phyloP scores from a whole-genome alignment of 1,140 invertebrate genomes.

The Conopomorpha cramerella region DNA sequence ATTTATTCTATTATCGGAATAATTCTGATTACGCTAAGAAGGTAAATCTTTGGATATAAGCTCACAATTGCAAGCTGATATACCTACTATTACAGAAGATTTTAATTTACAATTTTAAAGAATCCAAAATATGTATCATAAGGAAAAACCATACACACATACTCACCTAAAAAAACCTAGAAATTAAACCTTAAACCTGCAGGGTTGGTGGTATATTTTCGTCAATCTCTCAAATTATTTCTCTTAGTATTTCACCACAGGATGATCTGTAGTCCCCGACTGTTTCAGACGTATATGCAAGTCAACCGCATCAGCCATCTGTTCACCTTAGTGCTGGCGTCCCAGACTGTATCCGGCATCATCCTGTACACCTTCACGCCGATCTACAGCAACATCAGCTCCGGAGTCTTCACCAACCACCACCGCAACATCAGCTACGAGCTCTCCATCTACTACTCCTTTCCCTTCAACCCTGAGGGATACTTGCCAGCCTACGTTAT shows the following conservation, averaged over 20 bases:
- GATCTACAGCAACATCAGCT: slow-evolving; percentile 9
- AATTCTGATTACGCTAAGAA: slow-evolving; percentile 11
- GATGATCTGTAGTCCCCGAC: too few species aligned
- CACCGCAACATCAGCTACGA: slow-evolving; percentile 9
- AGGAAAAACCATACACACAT: too few species aligned
- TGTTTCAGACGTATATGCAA: slow-evolving; percentile 10
- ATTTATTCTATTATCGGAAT: slow-evolving; percentile 14
- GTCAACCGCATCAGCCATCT: slow-evolving; percentile 15
- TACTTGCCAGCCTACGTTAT: slow-evolving; percentile 7
- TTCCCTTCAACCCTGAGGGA: slow-evolving; percentile 13
- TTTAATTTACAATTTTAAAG: too few species aligned
- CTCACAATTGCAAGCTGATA: slow-evolving; percentile 3
- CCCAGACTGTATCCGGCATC: slow-evolving; percentile 1
- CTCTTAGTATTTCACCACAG: too few species aligned
- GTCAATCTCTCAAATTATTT: too few species aligned
- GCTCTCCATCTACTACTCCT: slow-evolving; percentile 9
- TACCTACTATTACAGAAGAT: background rate
- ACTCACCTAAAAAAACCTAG: too few species aligned
- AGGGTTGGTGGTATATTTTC: too few species aligned
- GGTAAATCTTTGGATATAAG: slow-evolving; percentile 8
- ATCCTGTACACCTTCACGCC: slow-evolving; percentile 9
- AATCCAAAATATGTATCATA: too few species aligned
- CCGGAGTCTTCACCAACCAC: slow-evolving; percentile 7
- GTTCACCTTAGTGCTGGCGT: slow-evolving; percentile 8
- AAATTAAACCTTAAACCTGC: too few species aligned